These are phyloP conservation scores for Choloepus hoffmanni DNA, from an alignment of 2,113 vertebrate genomes.

Conservation along the genomic window DNA sequence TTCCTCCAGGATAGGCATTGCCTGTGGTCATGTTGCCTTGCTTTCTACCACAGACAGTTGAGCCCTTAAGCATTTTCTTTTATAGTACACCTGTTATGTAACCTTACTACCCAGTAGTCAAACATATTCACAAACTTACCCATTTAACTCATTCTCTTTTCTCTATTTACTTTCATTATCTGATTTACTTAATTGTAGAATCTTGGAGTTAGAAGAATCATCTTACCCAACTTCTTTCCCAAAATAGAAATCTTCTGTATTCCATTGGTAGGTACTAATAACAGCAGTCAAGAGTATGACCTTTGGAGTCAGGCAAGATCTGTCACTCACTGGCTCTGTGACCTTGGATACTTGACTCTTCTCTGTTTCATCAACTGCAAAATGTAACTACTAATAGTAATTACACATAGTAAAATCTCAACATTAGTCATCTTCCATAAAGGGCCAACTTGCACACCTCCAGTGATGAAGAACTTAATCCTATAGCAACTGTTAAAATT, in stretches of 20 bases:
- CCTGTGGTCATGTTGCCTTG: background rate
- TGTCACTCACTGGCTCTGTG: background rate
- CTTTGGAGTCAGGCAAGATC: conserved; percentile 46
- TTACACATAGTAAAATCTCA: background rate
- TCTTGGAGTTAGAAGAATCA: conserved; percentile 29
- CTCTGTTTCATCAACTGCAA: conserved; percentile 26
- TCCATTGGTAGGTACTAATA: conserved; percentile 19
- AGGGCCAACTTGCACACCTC: background rate
- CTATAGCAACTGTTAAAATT: background rate
- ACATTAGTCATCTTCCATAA: conserved; percentile 41
- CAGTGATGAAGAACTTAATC: background rate
- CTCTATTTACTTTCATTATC: conserved; percentile 16
- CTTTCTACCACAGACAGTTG: background rate
- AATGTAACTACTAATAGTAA: background rate
- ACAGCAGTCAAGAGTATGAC: background rate
- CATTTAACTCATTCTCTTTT: conserved; percentile 19
- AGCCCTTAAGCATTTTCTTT: background rate
- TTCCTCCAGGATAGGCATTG: background rate
- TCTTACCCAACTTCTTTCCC: conserved; percentile 6
- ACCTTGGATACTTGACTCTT: conserved; percentile 13
- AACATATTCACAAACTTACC: background rate
- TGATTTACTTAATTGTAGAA: conserved; percentile 3
- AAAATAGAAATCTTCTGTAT: conserved; percentile 26
- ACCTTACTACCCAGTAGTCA: background rate
- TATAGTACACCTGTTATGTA: background rate